Base-by-base conservation (phyloP, 2,888 invertebrate genomes). In the Tyria jacobaeae region DNA sequence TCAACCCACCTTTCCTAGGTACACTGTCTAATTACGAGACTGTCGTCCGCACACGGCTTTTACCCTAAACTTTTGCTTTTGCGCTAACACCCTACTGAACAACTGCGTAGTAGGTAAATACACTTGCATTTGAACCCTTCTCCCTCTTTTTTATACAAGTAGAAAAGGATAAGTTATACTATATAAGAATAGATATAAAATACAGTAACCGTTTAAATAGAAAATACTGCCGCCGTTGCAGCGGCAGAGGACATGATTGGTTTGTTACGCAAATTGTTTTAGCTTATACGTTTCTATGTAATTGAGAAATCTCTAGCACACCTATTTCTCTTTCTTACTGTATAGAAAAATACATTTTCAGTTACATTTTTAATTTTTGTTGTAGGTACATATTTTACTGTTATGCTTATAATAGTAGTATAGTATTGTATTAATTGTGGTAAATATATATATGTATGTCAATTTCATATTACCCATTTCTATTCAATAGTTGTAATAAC, bases 41-140 rank as follows among this genome's bases (percentile, higher is more conserved):
- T 79, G 80, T 77, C 78, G 69, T 64, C 75, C 66, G 70, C 79
- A 84, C 74, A 65, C 67, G 66, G 73, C 75, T 75, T 78, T 73
- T 71, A 69, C 68, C 72, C 71, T 73, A 79, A 81, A 80, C 79
- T 79, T 83, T 83, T 79, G 79, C 81, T 76, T 78, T 76, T 78
- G 72, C 66, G 63, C 70, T 68, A 75, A 74, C 70, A 68, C 71
- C 68, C 62, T 67, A 47, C 55, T 61, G 68, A 68, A 66, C 66
- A 64, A 68, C 61, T 70, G 54, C 63, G 58, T 37, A 34, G 49
- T 44, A 48, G 60, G 71, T 66, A 75, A 75, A 79, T 79, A 77
- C 71, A 76, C 76, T 74, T 69, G 63, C 73, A 48, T 71, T 76
- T 73, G 53, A 50, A 60, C 52, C 61, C 12, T 5, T 79, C 76